phyloP scores from a whole-genome alignment of 1,140 invertebrate genomes.

The Lucilia cuprina region DNA sequence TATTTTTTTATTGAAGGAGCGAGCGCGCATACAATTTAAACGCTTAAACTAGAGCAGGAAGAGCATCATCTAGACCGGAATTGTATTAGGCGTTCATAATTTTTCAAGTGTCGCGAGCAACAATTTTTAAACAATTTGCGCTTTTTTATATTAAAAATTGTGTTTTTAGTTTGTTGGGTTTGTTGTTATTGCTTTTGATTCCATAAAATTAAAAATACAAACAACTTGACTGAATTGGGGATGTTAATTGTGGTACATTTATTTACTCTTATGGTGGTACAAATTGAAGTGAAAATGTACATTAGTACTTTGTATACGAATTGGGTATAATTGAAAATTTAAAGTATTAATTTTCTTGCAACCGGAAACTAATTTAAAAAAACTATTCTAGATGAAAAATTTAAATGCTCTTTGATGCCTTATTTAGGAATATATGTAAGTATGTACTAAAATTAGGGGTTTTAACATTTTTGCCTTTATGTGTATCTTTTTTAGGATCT shows the following conservation, averaged over 20 bases:
- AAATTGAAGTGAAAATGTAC: too few relatives aligned
- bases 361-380: too few relatives aligned
- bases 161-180: not conserved
- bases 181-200: not conserved
- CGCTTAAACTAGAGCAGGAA: slow-evolving; percentile 58
- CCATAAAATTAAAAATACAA: not conserved
- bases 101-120: not conserved
- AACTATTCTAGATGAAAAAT: too few relatives aligned
- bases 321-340: too few relatives aligned
- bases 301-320: too few relatives aligned
- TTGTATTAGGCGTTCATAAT: slow-evolving; percentile 54
- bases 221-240: not conserved
- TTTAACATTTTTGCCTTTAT: too few relatives aligned
- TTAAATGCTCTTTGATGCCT: too few relatives aligned
- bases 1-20: not conserved
- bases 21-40: slow-evolving; percentile 40
- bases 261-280: not conserved
- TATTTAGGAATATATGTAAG: too few relatives aligned
- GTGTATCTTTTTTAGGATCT: too few relatives aligned
- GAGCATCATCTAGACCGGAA: slow-evolving; percentile 63
- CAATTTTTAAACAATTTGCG: not conserved
- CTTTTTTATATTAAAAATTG: not conserved
- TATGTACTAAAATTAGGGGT: too few relatives aligned
- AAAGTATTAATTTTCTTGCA: too few relatives aligned
- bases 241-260: not conserved